phyloP scores from a whole-genome alignment of 64 coral and sea anemone species.

The Cladopsammia gracilis region DNA sequence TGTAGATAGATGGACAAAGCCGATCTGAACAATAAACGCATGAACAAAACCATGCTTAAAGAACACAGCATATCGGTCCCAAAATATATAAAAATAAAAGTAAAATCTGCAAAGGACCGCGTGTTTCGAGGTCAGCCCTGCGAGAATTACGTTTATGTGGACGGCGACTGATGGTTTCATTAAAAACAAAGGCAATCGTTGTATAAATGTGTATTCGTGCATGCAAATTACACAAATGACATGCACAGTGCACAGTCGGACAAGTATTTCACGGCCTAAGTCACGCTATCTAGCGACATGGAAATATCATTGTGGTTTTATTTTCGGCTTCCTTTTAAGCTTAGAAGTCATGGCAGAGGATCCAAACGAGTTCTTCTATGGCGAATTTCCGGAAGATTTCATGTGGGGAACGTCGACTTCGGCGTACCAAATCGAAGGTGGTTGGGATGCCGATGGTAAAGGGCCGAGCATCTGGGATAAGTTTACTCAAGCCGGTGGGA shows the following conservation, averaged over 20 bases:
- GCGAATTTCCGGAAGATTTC: slow-evolving; percentile 69
- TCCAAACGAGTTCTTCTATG: background rate
- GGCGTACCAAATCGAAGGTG: slow-evolving; percentile 80
- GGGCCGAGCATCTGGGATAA: slow-evolving; percentile 66
- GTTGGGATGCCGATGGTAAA: slow-evolving; percentile 66
- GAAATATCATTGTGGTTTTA: background rate
- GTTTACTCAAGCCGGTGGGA: slow-evolving; percentile 46
- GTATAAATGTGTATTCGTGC: too few species aligned
- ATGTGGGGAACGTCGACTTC: slow-evolving; percentile 76
- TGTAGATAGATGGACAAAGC: too few species aligned
- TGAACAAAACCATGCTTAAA: too few species aligned
- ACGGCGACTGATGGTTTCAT: too few species aligned
- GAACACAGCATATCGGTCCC: too few species aligned
- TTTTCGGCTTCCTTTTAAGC: background rate
- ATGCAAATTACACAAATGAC: too few species aligned
- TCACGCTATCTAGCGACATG: slow-evolving; percentile 23
- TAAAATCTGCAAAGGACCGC: too few species aligned
- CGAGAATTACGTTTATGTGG: too few species aligned
- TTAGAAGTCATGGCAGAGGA: background rate
- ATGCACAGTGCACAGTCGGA: background rate
- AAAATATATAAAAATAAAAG: too few species aligned
- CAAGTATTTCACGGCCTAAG: background rate
- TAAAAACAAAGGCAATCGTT: too few species aligned
- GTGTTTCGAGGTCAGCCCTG: too few species aligned
- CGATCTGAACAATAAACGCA: too few species aligned